Conservation (phyloP, 2,113 vertebrate genomes). For the Ochotona princeps region DNA sequence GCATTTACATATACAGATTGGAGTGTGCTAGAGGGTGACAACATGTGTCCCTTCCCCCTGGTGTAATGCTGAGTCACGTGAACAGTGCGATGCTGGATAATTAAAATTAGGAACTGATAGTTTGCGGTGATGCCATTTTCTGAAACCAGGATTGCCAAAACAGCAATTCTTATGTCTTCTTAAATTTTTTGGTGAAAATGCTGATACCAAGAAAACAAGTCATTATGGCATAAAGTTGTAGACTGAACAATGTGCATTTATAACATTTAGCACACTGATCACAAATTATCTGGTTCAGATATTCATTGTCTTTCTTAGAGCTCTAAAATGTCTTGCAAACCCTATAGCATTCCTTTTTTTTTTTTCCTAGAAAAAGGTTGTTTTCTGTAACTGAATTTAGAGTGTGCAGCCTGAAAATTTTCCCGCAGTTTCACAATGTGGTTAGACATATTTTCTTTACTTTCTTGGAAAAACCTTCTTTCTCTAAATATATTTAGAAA, state of each 20-base stretch:
- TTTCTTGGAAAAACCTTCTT: not conserved
- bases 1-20: not conserved
- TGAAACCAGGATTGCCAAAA: not conserved
- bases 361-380: not conserved
- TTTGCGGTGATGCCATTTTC: not conserved
- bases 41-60: fast-evolving
- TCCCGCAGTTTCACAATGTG: not conserved
- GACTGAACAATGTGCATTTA: not conserved
- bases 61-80: fast-evolving
- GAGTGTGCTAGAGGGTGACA: fast-evolving
- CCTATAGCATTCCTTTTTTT: not conserved
- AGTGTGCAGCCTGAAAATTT: slow-evolving; percentile 4
- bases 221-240: not conserved
- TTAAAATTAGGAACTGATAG: not conserved
- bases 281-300: not conserved
- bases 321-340: slow-evolving; percentile 1
- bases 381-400: slow-evolving; percentile 35
- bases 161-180: not conserved
- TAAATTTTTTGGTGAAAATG: not conserved
- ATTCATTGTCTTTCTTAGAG: not conserved
- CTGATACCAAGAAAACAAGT: fast-evolving
- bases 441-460: not conserved
- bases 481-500: slow-evolving; percentile 19
- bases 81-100: not conserved
- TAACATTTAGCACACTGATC: not conserved